phyloP scores from a whole-genome alignment of 2,888 invertebrate genomes.

The Gari tellinella region DNA sequence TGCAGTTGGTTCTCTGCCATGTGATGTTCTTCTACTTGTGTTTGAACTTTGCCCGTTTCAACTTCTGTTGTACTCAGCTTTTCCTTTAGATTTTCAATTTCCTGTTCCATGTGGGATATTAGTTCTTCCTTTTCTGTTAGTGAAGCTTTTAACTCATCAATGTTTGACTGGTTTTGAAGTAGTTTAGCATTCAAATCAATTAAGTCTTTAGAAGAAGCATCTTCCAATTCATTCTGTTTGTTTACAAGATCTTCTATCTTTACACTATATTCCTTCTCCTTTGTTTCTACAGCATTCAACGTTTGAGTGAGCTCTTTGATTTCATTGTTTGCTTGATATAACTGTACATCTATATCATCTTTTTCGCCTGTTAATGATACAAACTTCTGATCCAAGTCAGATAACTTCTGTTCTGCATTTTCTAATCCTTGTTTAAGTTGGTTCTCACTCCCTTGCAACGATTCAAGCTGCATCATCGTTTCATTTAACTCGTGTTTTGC shows the following conservation, averaged over 20 bases:
- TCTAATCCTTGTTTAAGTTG: too few relatives aligned
- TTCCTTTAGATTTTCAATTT: not conserved
- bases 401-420: too few relatives aligned
- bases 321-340: too few relatives aligned
- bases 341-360: too few relatives aligned
- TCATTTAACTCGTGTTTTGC: conserved; percentile 37
- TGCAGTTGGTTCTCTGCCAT: conserved; percentile 8
- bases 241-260: conserved; percentile 19
- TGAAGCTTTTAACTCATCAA: conserved; percentile 13
- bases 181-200: conserved; percentile 8
- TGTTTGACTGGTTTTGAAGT: conserved; percentile 6
- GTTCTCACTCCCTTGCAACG: too few relatives aligned
- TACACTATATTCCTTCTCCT: conserved; percentile 8
- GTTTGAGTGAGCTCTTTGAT: conserved; percentile 7
- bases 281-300: conserved; percentile 2
- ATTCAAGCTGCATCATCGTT: too few relatives aligned
- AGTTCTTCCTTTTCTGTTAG: conserved; percentile 6
- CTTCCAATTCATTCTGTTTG: conserved; percentile 15
- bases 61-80: not conserved
- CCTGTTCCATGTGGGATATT: not conserved
- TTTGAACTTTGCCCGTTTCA: conserved; percentile 11
- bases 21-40: conserved; percentile 24
- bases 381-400: too few relatives aligned
- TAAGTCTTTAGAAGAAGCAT: conserved; percentile 10
- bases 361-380: too few relatives aligned